phyloP scores from a whole-genome alignment of 2,113 vertebrate species.

The Formicarius rufipectus region DNA sequence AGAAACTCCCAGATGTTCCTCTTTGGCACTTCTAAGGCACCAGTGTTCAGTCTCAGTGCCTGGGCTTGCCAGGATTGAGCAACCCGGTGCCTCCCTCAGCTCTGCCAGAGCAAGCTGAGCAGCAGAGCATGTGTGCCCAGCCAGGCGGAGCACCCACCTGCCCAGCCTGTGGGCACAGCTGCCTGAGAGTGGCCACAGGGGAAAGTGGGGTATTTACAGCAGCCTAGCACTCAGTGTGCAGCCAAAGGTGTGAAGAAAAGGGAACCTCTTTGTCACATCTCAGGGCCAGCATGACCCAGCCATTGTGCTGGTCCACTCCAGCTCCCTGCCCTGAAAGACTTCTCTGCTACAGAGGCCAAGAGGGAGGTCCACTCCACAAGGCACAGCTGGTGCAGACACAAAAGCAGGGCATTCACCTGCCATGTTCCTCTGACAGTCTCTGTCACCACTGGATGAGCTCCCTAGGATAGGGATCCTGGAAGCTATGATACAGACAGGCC shows the following conservation, averaged over 20 bases:
- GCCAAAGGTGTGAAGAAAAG: background rate
- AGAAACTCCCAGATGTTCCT: background rate
- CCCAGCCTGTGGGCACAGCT: background rate
- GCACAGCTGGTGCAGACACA: background rate
- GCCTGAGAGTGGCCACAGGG: background rate
- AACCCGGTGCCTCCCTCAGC: background rate
- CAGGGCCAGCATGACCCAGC: background rate
- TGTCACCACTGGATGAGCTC: background rate
- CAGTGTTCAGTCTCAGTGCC: background rate
- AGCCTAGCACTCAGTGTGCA: background rate
- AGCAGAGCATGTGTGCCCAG: background rate
- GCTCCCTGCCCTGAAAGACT: background rate
- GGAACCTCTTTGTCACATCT: background rate
- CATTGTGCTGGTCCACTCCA: rapidly evolving
- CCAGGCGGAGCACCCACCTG: background rate
- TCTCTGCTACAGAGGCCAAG: background rate
- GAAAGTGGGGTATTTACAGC: background rate
- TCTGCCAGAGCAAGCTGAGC: background rate
- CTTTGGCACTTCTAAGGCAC: background rate
- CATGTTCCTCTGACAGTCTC: background rate
- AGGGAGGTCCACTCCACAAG: rapidly evolving
- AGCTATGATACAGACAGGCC: background rate
- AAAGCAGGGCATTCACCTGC: background rate
- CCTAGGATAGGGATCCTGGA: rapidly evolving
- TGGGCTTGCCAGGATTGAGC: background rate